A percentile compares a stretch with the other conserved stretches of the same genome.
Evolutionary conservation across 2,113 vertebrate genomes (phyloP).

Genomic region (Paralichthys olivaceus): DNA sequence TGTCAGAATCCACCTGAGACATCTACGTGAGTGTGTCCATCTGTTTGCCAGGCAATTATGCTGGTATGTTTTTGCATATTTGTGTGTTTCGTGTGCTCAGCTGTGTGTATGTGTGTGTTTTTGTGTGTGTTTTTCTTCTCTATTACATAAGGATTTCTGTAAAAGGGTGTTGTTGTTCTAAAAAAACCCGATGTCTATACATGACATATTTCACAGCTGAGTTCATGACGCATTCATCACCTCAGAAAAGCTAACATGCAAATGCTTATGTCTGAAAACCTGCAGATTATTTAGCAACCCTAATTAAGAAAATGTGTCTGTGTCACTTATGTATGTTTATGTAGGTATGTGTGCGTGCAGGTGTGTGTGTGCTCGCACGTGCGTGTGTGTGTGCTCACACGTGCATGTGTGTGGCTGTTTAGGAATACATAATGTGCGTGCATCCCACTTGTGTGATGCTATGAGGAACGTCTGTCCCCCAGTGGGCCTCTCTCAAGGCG

Average conservation of each 20-base stretch:
- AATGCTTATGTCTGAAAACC: constrained; percentile 5
- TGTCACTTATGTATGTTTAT: background rate
- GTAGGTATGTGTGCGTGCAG: constrained; percentile 5
- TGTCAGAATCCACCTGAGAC: constrained; percentile 31
- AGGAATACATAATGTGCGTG: constrained; percentile 40
- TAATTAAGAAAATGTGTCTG: constrained; percentile 8
- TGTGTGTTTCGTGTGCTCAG: background rate
- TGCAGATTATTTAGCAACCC: constrained; percentile 31
- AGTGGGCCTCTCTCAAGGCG: constrained; percentile 57
- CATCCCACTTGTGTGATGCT: constrained; percentile 34
- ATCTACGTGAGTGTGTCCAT: constrained; percentile 42
- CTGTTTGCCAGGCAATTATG: constrained; percentile 39
- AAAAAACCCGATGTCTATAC: too few relatives aligned
- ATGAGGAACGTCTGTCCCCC: constrained; percentile 71
- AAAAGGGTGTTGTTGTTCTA: background rate
- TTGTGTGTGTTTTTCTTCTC: background rate
- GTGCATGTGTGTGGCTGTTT: constrained; percentile 16
- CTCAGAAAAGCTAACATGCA: constrained; percentile 12
- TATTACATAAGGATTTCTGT: background rate
- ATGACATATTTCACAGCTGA: background rate
- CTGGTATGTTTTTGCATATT: constrained; percentile 5
- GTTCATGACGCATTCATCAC: constrained; percentile 25
- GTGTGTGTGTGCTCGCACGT: too few relatives aligned
- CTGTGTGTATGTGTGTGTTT: background rate
- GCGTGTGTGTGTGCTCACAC: too few relatives aligned